Conservation (phyloP, 1,140 invertebrate species). For the Vollenhovia emeryi region DNA sequence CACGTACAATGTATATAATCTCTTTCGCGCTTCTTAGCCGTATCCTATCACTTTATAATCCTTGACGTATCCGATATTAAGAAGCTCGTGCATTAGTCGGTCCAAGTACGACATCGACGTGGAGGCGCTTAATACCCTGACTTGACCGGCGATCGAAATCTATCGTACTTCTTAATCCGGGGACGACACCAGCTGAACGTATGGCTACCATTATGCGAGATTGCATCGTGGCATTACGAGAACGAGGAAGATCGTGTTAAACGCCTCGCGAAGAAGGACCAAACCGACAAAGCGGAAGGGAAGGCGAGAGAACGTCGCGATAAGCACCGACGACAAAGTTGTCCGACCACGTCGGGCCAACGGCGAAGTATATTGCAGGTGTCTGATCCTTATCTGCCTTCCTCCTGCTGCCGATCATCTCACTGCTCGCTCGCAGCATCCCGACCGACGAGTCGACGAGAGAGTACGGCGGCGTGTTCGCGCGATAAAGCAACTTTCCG, state of each 20-base stretch:
- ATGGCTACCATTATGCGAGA: conserved; percentile 55
- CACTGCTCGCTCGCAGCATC: conserved; percentile 11
- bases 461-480: conserved; percentile 51
- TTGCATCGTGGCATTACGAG: conserved; percentile 48
- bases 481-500: conserved; percentile 70
- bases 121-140: conserved; percentile 22
- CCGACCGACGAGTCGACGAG: not conserved
- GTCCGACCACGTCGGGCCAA: conserved; percentile 20
- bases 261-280: conserved; percentile 36
- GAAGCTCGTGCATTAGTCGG: not conserved
- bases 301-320: conserved; percentile 60
- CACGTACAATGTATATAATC: conserved; percentile 29
- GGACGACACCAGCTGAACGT: conserved; percentile 21
- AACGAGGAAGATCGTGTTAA: conserved; percentile 57
- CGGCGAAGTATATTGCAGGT: conserved; percentile 34
- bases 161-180: conserved; percentile 41
- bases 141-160: conserved; percentile 15
- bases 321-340: conserved; percentile 57
- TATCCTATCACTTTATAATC: conserved; percentile 43
- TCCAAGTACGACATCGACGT: conserved; percentile 16
- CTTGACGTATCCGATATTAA: conserved; percentile 26
- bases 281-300: conserved; percentile 51
- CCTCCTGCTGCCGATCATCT: conserved; percentile 49
- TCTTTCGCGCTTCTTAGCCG: conserved; percentile 32
- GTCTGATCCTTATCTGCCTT: conserved; percentile 50